phyloP scores from a whole-genome alignment of 2,797 vertebrate genomes.

The Parauchenoglanis ngamensis region DNA sequence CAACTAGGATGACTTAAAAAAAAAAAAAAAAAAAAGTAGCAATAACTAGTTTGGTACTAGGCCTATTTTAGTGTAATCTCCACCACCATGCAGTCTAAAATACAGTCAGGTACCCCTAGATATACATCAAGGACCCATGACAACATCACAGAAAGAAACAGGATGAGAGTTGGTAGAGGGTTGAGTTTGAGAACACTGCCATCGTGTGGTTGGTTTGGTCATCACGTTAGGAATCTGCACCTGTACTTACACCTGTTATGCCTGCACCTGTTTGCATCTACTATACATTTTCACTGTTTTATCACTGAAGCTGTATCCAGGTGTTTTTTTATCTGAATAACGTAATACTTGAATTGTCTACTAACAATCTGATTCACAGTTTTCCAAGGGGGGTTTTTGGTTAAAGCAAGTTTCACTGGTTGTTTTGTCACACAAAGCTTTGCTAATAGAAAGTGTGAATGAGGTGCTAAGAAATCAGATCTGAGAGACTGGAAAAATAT shows the following conservation, averaged over 20 bases:
- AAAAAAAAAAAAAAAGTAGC: background rate
- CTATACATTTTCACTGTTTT: background rate
- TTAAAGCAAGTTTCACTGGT: background rate
- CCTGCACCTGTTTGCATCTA: background rate
- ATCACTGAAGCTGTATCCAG: background rate
- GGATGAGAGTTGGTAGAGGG: background rate
- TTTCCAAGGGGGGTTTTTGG: background rate
- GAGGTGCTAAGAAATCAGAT: constrained; percentile 2
- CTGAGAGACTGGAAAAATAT: background rate
- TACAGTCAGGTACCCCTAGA: background rate
- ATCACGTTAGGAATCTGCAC: constrained; percentile 30
- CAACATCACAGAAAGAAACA: background rate
- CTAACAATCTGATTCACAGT: background rate
- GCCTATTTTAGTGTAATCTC: background rate
- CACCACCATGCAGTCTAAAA: background rate
- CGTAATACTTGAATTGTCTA: background rate
- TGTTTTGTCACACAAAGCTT: background rate
- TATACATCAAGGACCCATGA: background rate
- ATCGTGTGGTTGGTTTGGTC: constrained; percentile 52
- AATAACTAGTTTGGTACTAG: background rate
- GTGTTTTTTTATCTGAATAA: background rate
- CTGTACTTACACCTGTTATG: constrained; percentile 6
- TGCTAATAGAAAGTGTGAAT: constrained; percentile 1
- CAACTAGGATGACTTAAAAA: background rate
- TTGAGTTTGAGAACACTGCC: constrained; percentile 59